A percentile compares a stretch with the other conserved stretches of the same genome.
These are phyloP conservation scores for Drosophila chauvacae DNA, from an alignment of 1,140 invertebrate genomes.

Conservation along the genomic window DNA sequence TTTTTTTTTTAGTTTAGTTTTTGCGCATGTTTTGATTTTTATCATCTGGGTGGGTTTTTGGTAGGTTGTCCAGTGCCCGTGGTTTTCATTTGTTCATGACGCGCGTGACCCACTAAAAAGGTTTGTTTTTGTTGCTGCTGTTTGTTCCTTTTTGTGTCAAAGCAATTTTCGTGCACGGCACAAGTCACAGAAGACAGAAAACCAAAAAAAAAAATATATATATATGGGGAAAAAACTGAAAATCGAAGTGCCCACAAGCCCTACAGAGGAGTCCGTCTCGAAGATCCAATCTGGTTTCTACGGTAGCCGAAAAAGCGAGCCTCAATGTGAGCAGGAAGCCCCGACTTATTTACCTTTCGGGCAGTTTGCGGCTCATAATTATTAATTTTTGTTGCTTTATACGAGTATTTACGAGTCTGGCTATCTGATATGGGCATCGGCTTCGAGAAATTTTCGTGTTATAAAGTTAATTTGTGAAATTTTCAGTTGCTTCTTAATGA, in stretches of 20 bases:
- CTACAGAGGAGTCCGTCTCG: constrained; percentile 21
- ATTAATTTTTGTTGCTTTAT: constrained; percentile 57
- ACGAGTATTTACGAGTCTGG: constrained; percentile 16
- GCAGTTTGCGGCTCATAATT: constrained; percentile 77
- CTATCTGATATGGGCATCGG: constrained; percentile 30
- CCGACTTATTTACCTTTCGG: constrained; percentile 71
- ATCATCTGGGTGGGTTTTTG: constrained; percentile 77
- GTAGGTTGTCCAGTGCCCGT: constrained; percentile 45
- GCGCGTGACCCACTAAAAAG: constrained; percentile 76
- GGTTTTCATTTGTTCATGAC: constrained; percentile 77
- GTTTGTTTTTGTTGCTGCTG: constrained; percentile 30
- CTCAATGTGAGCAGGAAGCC: constrained; percentile 53
- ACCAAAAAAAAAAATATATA: background rate
- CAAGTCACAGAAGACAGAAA: constrained; percentile 29
- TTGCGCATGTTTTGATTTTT: constrained; percentile 82
- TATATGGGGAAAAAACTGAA: background rate
- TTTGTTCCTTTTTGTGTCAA: constrained; percentile 70
- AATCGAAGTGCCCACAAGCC: constrained; percentile 26
- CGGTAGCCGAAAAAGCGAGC: constrained; percentile 48
- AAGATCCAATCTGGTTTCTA: constrained; percentile 48
- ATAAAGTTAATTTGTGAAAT: constrained; percentile 83
- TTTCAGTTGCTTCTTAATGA: constrained; percentile 72
- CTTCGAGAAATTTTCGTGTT: constrained; percentile 79
- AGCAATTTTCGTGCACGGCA: constrained; percentile 74
- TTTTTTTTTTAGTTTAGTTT: constrained; percentile 46